Evolutionary conservation across 2,113 vertebrate species (phyloP), one percentile per base, ranked within the genome.

Genomic region (Apistogramma diplotaenia): DNA sequence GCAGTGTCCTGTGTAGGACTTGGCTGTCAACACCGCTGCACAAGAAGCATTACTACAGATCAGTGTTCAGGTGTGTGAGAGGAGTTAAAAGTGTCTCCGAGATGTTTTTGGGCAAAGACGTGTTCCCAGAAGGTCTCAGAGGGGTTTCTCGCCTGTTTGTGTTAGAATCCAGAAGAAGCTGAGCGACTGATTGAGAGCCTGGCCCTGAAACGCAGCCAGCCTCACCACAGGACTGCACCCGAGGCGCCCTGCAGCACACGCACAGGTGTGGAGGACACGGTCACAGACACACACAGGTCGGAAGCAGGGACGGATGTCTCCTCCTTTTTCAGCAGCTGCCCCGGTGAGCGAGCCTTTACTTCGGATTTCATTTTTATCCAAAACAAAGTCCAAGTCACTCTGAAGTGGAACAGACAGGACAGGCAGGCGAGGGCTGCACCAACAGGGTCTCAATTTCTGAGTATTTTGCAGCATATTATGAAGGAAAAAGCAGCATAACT

Each of bases 1-100:
- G 23, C 56, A 29, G 21, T 78, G 46, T 56, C 54, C 10, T 79
- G 21, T 79, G 40, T 43, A 91, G 89, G 97, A 99, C 5, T 94
- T 97, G 86, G 96, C 95, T 0, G 96, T 96, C 0, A 95, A 97
- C 1, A 96, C 94, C 0, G 95, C 95, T 7, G 92, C 96, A 79
- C 96, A 96, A 70, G 96, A 96, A 85, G 96, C 96, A 0, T 87
- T 96, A 1, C 96, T 97, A 71, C 79, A 97, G 78, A 95, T 96
- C 29, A 89, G 94, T 16, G 35, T 83, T 43, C 78, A 74, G 80
- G 90, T 90, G 25, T 53, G 43, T 49, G 25, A 70, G 62, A 70
- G 4, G 16, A 67, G 15, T 27, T 46, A 10, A 70, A 29, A 43
- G 40, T 70, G 62, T 15, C 43, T 49, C 33, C 7, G 23, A 27